Conservation (phyloP, 1,140 invertebrate species). For the Bombus sylvicola region DNA sequence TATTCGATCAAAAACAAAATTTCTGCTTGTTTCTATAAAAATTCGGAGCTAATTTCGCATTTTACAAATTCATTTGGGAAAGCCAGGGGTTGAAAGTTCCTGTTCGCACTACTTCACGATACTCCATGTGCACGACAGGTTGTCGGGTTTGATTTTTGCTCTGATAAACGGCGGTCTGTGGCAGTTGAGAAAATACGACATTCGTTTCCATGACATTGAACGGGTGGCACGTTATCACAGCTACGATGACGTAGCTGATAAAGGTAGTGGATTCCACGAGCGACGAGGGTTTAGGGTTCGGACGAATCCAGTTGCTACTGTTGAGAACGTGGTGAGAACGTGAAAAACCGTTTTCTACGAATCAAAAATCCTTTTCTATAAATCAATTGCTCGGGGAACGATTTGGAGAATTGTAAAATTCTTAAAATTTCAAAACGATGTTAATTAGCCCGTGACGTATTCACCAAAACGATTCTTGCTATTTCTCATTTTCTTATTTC, state of each 20-base stretch:
- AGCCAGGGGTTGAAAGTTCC: background rate
- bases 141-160: constrained; percentile 4
- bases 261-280: constrained; percentile 23
- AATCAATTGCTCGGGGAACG: background rate
- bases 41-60: background rate
- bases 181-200: constrained; percentile 52
- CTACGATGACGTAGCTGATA: constrained; percentile 42
- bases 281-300: background rate
- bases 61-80: background rate
- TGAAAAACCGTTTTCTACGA: background rate
- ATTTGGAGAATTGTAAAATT: too few relatives aligned
- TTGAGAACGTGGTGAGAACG: background rate
- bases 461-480: background rate
- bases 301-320: background rate
- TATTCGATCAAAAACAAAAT: background rate
- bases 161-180: constrained; percentile 32
- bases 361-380: too few relatives aligned
- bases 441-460: background rate
- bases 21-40: background rate
- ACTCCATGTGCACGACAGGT: background rate
- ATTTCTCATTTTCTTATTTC: background rate
- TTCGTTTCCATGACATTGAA: constrained; percentile 44
- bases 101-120: background rate
- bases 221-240: constrained; percentile 40
- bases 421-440: background rate